Percentiles rank a stretch among this genome's conserved stretches.
These are phyloP conservation scores for Zosterops pallidus DNA, from an alignment of 2,113 vertebrate species.

Conservation along the genomic window DNA sequence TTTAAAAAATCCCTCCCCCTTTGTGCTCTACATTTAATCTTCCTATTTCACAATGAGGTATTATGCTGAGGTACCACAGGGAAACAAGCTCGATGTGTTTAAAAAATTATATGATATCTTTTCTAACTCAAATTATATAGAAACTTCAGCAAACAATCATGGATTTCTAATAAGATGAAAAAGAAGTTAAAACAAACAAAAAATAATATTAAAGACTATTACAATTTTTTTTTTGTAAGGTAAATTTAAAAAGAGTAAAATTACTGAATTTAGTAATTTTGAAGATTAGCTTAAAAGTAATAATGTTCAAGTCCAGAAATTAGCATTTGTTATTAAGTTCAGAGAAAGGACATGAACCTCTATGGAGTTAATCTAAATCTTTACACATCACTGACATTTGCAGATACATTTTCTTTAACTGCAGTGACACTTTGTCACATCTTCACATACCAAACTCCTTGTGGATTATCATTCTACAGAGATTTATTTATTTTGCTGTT, in stretches of 20 bases:
- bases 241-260: neutral
- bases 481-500: neutral
- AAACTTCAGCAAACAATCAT: neutral
- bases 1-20: fast-evolving
- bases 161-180: neutral
- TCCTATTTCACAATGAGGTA: neutral
- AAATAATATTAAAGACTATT: neutral
- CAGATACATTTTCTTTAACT: neutral
- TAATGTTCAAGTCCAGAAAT: neutral
- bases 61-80: neutral
- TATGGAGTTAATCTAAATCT: neutral
- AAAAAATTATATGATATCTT: neutral
- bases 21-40: neutral
- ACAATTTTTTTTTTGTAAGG: neutral
- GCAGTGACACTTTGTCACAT: neutral
- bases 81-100: neutral
- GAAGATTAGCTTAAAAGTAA: neutral
- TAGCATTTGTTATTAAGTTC: neutral
- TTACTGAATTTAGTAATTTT: neutral
- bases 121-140: neutral
- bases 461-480: neutral
- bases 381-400: neutral
- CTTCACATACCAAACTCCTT: neutral
- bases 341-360: neutral
- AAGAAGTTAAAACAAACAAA: neutral